Base-by-base conservation (phyloP, 2,888 invertebrate genomes). In the Epinotia demarniana region DNA sequence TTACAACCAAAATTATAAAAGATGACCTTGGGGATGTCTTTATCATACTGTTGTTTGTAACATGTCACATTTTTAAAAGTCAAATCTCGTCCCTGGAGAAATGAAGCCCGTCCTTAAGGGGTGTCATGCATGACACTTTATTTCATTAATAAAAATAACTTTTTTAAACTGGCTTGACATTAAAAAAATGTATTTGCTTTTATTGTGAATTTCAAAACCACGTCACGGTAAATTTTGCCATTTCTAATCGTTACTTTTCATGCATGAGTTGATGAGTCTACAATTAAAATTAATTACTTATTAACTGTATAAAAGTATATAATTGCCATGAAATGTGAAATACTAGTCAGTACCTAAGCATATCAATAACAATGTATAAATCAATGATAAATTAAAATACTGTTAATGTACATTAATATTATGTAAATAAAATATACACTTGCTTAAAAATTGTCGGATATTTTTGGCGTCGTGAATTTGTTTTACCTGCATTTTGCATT, bases 291-390 rank as follows among this genome's bases (percentile, higher is more conserved):
- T 49, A 49, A 63, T 46, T 46, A 46, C 19, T 43, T 12, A 46
- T 12, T 49, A 60, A 60, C 12, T 64, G 68, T 75, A 58, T 62
- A 70, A 67, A 66, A 64, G 43, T 46, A 55, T 39, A 53, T 53
- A 63, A 46, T 69, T 73, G 62, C 70, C 64, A 60, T 66, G 66
- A 75, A 63, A 64, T 75, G 63, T 70, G 64, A 75, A 70, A 71
- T 66, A 53, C 75, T 79, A 71, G 78, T 79, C 77, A 80, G 81
- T 87, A 87, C 82, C 82, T 85, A 91, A 87, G 91, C 92, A 92
- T 92, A 92, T 92, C 92, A 90, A 79, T 83, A 81, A 84, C 66
- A 81, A 83, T 85, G 82, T 86, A 86, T 86, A 82, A 81, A 80
- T 80, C 78, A 60, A 75, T 75, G 66, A 80, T 79, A 78, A 60